A percentile compares a stretch with the other conserved stretches of the same genome.
Conservation (phyloP, 2,113 vertebrate species). For the Salvelinus namaycush region DNA sequence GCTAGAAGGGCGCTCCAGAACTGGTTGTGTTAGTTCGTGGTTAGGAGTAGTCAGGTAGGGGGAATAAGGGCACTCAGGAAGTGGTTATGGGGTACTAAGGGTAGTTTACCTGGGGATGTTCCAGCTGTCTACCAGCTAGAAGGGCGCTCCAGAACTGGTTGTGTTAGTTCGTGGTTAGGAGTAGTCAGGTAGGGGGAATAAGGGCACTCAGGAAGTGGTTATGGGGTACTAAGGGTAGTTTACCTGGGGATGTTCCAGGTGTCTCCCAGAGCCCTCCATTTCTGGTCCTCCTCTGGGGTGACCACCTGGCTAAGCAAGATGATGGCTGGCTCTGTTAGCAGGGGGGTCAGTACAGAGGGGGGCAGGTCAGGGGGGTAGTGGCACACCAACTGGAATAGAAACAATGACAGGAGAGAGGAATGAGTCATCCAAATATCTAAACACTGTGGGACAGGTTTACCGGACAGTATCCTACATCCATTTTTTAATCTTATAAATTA, state of each 20-base stretch:
- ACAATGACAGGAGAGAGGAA: not conserved
- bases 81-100: too few relatives aligned
- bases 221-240: not conserved
- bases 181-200: not conserved
- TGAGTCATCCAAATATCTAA: not conserved
- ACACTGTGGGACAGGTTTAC: not conserved
- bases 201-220: not conserved
- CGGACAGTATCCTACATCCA: not conserved
- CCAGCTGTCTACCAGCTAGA: too few relatives aligned
- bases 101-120: too few relatives aligned
- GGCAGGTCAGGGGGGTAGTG: constrained; percentile 59
- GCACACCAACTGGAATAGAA: constrained; percentile 33
- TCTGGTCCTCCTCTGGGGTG: constrained; percentile 25
- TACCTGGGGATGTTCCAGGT: constrained; percentile 76
- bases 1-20: too few relatives aligned
- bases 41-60: too few relatives aligned
- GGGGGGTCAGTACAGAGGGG: constrained; percentile 54
- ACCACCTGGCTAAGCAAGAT: constrained; percentile 63
- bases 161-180: too few relatives aligned
- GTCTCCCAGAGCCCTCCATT: constrained; percentile 71
- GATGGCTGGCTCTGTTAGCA: constrained; percentile 68
- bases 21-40: too few relatives aligned
- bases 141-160: too few relatives aligned
- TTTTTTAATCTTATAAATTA: not conserved
- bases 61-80: too few relatives aligned